A percentile compares a stretch with the other conserved stretches of the same genome.
Conservation (phyloP, 1,140 invertebrate species). For the Steinernema feltiae region DNA sequence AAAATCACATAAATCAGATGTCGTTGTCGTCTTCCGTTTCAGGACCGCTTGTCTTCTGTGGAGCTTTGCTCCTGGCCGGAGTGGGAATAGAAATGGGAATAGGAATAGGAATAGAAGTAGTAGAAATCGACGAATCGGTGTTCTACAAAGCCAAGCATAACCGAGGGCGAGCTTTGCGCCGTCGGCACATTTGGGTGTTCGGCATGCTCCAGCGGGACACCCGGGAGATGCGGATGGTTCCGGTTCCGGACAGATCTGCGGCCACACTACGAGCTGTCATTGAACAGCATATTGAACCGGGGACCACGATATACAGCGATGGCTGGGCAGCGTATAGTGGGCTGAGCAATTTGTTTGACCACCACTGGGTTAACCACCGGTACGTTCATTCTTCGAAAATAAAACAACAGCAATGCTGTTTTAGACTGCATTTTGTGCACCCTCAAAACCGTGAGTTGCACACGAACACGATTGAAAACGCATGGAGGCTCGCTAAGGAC, state of each 20-base stretch:
- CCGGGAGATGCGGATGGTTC: neutral
- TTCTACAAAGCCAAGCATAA: neutral
- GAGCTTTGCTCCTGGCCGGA: too few relatives aligned
- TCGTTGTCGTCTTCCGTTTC: too few relatives aligned
- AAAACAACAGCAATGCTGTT: neutral
- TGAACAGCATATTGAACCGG: neutral
- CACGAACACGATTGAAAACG: neutral
- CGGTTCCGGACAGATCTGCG: neutral
- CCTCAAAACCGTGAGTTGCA: neutral
- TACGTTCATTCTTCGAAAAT: neutral
- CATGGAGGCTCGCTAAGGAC: neutral
- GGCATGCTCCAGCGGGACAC: neutral
- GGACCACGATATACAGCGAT: neutral
- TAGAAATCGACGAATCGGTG: neutral
- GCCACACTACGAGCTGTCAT: too few relatives aligned
- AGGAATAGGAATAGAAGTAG: too few relatives aligned
- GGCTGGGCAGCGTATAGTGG: neutral
- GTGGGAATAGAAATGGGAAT: too few relatives aligned
- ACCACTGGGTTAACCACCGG: neutral
- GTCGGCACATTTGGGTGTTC: too few relatives aligned
- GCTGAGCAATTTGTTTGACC: neutral
- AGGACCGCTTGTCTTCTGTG: too few relatives aligned
- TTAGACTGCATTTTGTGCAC: neutral
- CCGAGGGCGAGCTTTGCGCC: neutral
- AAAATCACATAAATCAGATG: too few relatives aligned